Evolutionary conservation across 2,888 invertebrate genomes (phyloP).

Genomic region (Netelia melanura): DNA sequence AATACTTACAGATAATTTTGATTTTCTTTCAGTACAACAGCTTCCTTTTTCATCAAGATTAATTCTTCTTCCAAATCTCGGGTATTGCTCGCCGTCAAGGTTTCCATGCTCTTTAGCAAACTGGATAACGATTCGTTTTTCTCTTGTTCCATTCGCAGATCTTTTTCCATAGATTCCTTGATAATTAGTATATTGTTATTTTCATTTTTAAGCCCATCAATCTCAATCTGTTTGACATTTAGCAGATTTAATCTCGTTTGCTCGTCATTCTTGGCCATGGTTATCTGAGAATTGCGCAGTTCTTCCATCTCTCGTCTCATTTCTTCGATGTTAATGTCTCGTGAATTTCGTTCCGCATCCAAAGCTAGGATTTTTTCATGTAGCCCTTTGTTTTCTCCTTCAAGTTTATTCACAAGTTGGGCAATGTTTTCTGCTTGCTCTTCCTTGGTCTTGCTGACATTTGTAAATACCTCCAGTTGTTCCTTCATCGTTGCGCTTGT

Average conservation of each 20-base stretch:
- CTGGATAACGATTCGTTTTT: slow-evolving; percentile 73
- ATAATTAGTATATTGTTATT: slow-evolving; percentile 78
- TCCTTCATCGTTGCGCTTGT: slow-evolving; percentile 58
- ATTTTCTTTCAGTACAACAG: slow-evolving; percentile 74
- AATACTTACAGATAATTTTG: slow-evolving; percentile 76
- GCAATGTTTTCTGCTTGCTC: slow-evolving; percentile 64
- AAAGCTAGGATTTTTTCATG: slow-evolving; percentile 31
- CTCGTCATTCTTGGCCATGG: slow-evolving; percentile 71
- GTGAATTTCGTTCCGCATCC: slow-evolving; percentile 19
- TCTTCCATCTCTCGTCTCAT: slow-evolving; percentile 86
- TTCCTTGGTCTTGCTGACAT: slow-evolving; percentile 67
- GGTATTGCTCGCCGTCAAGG: slow-evolving; percentile 74
- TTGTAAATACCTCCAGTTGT: slow-evolving; percentile 69
- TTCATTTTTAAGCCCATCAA: slow-evolving; percentile 74
- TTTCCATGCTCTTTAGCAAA: slow-evolving; percentile 75
- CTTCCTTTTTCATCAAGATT: slow-evolving; percentile 73
- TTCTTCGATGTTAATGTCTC: slow-evolving; percentile 75
- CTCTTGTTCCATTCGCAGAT: slow-evolving; percentile 83
- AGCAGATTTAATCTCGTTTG: slow-evolving; percentile 74
- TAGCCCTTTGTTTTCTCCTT: slow-evolving; percentile 53
- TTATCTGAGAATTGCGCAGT: slow-evolving; percentile 82
- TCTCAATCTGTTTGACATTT: slow-evolving; percentile 73
- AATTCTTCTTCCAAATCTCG: slow-evolving; percentile 78
- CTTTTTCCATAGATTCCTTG: slow-evolving; percentile 86
- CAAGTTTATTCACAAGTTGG: slow-evolving; percentile 60